A percentile compares a stretch with the other conserved stretches of the same genome.
Conservation (phyloP, 2,888 invertebrate species). For the Copidosoma aretas region DNA sequence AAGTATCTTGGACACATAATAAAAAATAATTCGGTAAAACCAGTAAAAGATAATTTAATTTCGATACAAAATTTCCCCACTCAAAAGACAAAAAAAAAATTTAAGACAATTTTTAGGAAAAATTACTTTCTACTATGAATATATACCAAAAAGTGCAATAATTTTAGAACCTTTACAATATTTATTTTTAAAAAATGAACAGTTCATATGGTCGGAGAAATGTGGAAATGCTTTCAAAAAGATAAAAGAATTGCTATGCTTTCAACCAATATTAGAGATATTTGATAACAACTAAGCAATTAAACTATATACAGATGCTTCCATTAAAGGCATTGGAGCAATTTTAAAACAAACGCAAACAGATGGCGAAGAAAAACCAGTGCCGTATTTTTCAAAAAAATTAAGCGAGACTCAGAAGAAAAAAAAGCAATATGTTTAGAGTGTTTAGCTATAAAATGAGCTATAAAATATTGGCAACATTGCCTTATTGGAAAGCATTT, state of each 20-base stretch:
- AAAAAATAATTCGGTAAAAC: slow-evolving; percentile 38
- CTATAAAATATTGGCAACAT: slow-evolving; percentile 43
- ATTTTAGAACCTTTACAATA: slow-evolving; percentile 42
- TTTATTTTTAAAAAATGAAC: slow-evolving; percentile 38
- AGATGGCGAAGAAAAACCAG: slow-evolving; percentile 19
- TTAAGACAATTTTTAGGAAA: slow-evolving; percentile 20
- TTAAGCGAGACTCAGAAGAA: slow-evolving; percentile 35
- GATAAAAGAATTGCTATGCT: slow-evolving; percentile 45
- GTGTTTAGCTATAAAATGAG: slow-evolving; percentile 44
- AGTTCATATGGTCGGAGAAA: slow-evolving; percentile 43
- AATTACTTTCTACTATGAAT: slow-evolving; percentile 39
- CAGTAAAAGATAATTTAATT: slow-evolving; percentile 43
- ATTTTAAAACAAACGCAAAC: slow-evolving; percentile 44
- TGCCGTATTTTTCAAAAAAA: too few species aligned
- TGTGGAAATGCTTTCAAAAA: slow-evolving; percentile 42
- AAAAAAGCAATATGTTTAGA: slow-evolving; percentile 44
- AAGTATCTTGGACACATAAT: slow-evolving; percentile 40
- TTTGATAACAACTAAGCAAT: slow-evolving; percentile 47
- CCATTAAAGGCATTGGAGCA: slow-evolving; percentile 44
- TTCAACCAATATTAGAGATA: slow-evolving; percentile 47
- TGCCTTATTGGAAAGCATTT: slow-evolving; percentile 37
- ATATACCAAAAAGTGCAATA: slow-evolving; percentile 30
- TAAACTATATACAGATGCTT: slow-evolving; percentile 49
- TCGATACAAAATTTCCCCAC: slow-evolving; percentile 39
- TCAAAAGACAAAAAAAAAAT: not conserved